Evolutionary conservation across 2,888 invertebrate species (phyloP), one percentile per base, ranked within the genome.

Genomic region (Lacanobia wlatinum): DNA sequence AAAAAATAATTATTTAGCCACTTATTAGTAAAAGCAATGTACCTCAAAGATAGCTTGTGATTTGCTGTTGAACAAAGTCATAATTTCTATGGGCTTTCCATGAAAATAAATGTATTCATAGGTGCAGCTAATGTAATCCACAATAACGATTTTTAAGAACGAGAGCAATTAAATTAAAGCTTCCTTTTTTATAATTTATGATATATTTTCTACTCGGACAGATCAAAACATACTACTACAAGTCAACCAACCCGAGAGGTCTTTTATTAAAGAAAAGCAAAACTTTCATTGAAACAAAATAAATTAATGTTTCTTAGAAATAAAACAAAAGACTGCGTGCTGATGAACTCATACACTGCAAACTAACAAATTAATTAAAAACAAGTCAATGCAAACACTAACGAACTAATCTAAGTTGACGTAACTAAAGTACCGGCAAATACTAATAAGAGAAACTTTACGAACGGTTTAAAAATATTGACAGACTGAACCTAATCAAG

Each of bases 351-450:
- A 12, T 38, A 46, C 12, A 40, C 16, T 6, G 14, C n/a, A 23
- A 60, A 55, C 50, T 71, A 43, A 9, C 38, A 50, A 6, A 77
- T 82, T 82, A 82, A 82, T 72, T 72, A 77, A 65, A 82, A 78
- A 61, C 38, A 55, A 56, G 65, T 60, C 58, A 63, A 76, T 48
- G 63, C 34, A 70, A 76, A 67, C 34, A n/a, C 43, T 12, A 7
- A 38, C 50, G 64, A 60, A 82, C 78, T 82, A 65, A 78, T 82
- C 65, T 55, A 65, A 70, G 63, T 83, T 73, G 53, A 56, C 55
- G 56, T 56, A 66, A 53, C 40, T 69, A 34, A 70, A 81, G 62
- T 59, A 62, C 55, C 6, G 9, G 43, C 64, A 60, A 73, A 73
- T 70, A 80, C 53, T 61, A 73, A 73, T 63, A 64, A 58, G 50